A percentile compares a stretch with the other conserved stretches of the same genome.
Evolutionary conservation across 2,888 invertebrate genomes (phyloP).

Genomic region (Carcina quercana): DNA sequence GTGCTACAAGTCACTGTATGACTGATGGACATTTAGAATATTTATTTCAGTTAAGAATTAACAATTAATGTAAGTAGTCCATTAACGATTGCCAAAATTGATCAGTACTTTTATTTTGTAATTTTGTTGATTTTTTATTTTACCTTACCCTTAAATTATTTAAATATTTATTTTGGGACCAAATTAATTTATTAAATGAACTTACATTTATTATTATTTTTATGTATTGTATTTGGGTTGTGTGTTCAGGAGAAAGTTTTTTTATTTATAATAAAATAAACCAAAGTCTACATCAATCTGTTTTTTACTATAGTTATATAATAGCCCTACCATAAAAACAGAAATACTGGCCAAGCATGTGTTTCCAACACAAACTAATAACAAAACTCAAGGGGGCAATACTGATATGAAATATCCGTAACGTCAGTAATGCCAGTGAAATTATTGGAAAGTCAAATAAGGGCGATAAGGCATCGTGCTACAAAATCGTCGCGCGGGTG

Average conservation of each 20-base stretch:
- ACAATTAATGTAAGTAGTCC: constrained; percentile 61
- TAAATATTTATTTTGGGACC: constrained; percentile 73
- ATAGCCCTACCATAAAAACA: too few relatives aligned
- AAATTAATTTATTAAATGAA: constrained; percentile 72
- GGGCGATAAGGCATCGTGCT: too few relatives aligned
- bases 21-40: constrained; percentile 57
- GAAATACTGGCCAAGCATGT: too few relatives aligned
- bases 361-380: too few relatives aligned
- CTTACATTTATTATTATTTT: constrained; percentile 53
- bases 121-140: constrained; percentile 56
- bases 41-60: constrained; percentile 65
- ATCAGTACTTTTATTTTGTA: constrained; percentile 66
- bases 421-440: too few relatives aligned
- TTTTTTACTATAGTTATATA: constrained; percentile 55
- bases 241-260: constrained; percentile 63
- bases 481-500: too few relatives aligned
- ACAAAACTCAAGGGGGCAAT: too few relatives aligned
- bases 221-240: constrained; percentile 66
- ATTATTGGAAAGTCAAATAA: too few relatives aligned
- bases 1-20: constrained; percentile 43
- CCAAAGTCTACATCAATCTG: constrained; percentile 69
- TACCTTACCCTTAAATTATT: constrained; percentile 61
- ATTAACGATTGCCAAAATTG: constrained; percentile 71
- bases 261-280: constrained; percentile 72
- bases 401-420: too few relatives aligned